phyloP scores from a whole-genome alignment of 2,797 vertebrate species.

The Oreortyx pictus region DNA sequence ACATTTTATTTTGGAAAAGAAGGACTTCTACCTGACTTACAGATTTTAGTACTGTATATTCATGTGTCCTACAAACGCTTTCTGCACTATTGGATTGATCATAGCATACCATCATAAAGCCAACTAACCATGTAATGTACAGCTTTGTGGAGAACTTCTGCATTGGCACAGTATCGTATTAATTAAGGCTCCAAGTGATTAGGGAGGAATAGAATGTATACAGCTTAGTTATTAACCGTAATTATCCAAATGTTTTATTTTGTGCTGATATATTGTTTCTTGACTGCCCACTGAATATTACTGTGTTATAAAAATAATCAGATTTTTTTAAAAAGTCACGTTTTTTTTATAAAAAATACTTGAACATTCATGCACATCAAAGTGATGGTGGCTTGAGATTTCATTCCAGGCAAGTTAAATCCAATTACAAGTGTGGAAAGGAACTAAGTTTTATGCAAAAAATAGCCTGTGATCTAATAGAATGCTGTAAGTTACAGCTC shows the following conservation, averaged over 20 bases:
- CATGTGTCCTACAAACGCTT: not conserved
- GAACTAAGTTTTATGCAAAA: not conserved
- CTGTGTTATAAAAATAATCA: not conserved
- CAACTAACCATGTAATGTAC: not conserved
- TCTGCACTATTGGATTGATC: not conserved
- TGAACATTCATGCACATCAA: not conserved
- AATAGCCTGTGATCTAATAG: constrained; percentile 50
- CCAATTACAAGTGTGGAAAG: not conserved
- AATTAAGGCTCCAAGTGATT: not conserved
- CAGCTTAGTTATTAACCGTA: not conserved
- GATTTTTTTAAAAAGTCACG: not conserved
- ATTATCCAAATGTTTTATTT: not conserved
- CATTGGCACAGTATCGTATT: not conserved
- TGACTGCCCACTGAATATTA: not conserved
- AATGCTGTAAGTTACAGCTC: constrained; percentile 41
- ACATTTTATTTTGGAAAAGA: not conserved
- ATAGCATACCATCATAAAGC: not conserved
- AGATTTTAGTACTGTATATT: not conserved
- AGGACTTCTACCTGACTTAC: not conserved
- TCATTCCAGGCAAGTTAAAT: not conserved
- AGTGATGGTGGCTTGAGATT: constrained; percentile 1
- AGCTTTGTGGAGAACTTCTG: not conserved
- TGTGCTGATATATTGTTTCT: not conserved
- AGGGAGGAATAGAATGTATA: not conserved
- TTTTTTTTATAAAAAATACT: not conserved